phyloP scores from a whole-genome alignment of 2,113 vertebrate species.

The Centrocercus urophasianus region DNA sequence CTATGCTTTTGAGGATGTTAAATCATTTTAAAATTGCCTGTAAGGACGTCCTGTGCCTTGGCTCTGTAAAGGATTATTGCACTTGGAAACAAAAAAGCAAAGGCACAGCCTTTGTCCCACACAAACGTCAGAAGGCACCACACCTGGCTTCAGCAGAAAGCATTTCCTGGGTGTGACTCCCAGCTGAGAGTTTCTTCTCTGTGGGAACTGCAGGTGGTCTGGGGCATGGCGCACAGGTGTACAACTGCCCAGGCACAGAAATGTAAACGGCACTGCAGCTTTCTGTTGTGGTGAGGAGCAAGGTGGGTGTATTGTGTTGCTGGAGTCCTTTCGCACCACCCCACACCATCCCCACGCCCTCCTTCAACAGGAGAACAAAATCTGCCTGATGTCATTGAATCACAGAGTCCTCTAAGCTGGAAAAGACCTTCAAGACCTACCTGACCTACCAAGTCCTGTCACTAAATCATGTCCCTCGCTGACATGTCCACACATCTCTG shows the following conservation, averaged over 20 bases:
- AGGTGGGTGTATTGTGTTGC: accelerated
- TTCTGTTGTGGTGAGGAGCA: neutral
- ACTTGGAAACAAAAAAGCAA: neutral
- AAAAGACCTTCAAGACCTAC: neutral
- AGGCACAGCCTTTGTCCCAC: no score
- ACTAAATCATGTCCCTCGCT: neutral
- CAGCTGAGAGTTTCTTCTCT: no score
- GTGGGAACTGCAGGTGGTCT: neutral
- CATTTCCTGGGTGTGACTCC: neutral
- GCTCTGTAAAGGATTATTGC: neutral
- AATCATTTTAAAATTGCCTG: neutral
- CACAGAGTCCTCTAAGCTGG: neutral
- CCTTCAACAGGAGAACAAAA: neutral
- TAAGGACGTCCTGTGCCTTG: neutral
- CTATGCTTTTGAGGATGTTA: neutral
- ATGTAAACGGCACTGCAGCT: neutral
- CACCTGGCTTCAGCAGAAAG: no score
- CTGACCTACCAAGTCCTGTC: neutral
- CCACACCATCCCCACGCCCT: accelerated
- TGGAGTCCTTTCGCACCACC: no score
- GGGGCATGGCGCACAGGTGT: no score
- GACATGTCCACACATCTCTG: neutral
- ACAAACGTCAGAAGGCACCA: accelerated
- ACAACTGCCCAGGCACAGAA: neutral
- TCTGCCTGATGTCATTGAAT: neutral